Evolutionary conservation across 2,888 invertebrate genomes (phyloP), one percentile per base, ranked within the genome.

Genomic region (Watsonalla cultraria): DNA sequence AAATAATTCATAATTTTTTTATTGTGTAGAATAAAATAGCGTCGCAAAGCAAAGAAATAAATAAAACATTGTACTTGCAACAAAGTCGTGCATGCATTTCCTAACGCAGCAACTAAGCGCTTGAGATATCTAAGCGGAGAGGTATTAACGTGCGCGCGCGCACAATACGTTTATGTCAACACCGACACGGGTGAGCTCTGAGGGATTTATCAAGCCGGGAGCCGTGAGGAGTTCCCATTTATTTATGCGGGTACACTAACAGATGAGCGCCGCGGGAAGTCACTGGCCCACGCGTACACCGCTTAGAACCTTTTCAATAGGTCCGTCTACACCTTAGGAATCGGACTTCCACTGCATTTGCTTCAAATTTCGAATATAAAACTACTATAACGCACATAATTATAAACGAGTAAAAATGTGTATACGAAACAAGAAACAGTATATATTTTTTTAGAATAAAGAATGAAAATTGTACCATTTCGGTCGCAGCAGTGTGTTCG

Each of bases 201-300:
- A 72, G 61, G 78, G 73, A 82, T 82, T 79, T 80, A 84, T 82
- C 76, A 80, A 76, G 74, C 74, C 80, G 61, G 82, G 72, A 79
- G 78, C 79, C 57, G 62, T 73, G 68, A 72, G 68, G 71, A 73
- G 69, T 71, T 69, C 62, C 68, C 65, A 52, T 67, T 80, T 77
- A 74, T 76, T 72, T 75, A 75, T 75, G 61, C 61, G 60, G 46
- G 61, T 62, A 56, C 63, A 65, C 66, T 72, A 76, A 82, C 78
- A 78, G 80, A 78, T 80, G 80, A 67, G 74, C 84, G 62, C 82
- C 57, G 73, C 84, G 73, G 83, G 83, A 80, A 66, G 64, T 65
- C 70, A 56, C 58, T 63, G 56, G 76, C 81, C 80, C 80, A 82
- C 82, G 80, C 78, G 68, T 64, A 55, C 61, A 13, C 13, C 34